Percentiles rank a stretch among this genome's conserved stretches.
Conservation (phyloP, 2,113 vertebrate genomes). For the Siniperca knerii region DNA sequence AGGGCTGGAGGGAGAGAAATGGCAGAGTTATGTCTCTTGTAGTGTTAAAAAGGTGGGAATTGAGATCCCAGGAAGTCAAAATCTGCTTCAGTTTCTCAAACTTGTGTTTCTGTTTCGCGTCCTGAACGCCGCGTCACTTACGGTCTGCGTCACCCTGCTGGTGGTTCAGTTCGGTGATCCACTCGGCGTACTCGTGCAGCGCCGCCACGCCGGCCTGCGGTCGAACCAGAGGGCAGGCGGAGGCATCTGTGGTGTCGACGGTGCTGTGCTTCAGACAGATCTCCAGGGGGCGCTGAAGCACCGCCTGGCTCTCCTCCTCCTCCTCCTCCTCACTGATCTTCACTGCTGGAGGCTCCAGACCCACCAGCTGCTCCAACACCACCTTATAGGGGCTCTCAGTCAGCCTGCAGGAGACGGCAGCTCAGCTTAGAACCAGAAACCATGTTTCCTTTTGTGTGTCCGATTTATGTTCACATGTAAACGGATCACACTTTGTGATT, state of each 20-base stretch:
- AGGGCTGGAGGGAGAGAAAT: constrained; percentile 70
- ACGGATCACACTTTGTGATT: too few species aligned
- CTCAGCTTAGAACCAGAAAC: background rate
- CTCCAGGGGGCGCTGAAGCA: constrained; percentile 90
- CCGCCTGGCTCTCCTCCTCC: constrained; percentile 70
- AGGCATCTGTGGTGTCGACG: constrained; percentile 81
- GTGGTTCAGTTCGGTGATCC: constrained; percentile 82
- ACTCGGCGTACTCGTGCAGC: constrained; percentile 92
- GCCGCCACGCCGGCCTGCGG: constrained; percentile 88
- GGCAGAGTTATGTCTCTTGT: too few species aligned
- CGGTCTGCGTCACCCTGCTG: constrained; percentile 75
- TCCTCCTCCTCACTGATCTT: constrained; percentile 30
- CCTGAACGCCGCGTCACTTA: constrained; percentile 57
- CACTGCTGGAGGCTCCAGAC: constrained; percentile 72
- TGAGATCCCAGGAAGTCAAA: background rate
- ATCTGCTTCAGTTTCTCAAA: background rate
- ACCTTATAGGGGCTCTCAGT: constrained; percentile 92
- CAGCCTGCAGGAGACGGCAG: constrained; percentile 78
- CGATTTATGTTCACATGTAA: too few species aligned
- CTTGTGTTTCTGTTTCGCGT: too few species aligned
- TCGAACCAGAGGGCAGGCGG: constrained; percentile 86
- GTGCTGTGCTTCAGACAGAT: constrained; percentile 92
- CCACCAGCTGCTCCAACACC: constrained; percentile 88
- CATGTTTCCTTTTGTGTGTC: too few species aligned
- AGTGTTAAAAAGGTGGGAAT: too few species aligned